Base-by-base conservation (phyloP, 2,797 vertebrate genomes). In the Myotis findleyi region DNA sequence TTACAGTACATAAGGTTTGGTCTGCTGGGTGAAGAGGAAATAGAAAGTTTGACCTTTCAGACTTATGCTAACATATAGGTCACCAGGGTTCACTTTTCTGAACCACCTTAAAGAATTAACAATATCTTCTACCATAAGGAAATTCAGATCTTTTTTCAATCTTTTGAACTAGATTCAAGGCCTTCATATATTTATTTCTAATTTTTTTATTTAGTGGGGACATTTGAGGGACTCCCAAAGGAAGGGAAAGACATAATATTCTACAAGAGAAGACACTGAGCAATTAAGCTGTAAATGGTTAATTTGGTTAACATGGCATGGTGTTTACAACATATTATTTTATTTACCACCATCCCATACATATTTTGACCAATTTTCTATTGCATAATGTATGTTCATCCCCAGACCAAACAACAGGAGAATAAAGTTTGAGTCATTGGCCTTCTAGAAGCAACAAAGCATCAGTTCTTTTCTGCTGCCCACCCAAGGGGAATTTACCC, bases 41-140 rank as follows among this genome's bases (percentile, higher is more conserved):
- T 41, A 95, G 91, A 41, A 95, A 80, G 69, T 30, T 3, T 92
- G 92, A 94, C 93, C 96, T 96, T 96, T 97, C 49, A 92, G 71
- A 90, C 25, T 71, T 93, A 89, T 73, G 82, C 59, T 96, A 95
- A 96, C 91, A 7, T 75, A 38, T 38, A 92, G 77, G 82, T 97
- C n/a, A 87, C 23, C 51, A 49, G 71, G 25, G 69, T 81, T 30
- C 89, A 92, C 88, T 94, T 95, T 89, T 83, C 59, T 30, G 44
- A 88, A 72, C 57, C 53, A 33, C 38, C 49, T 69, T 53, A 86
- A 93, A 85, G 57, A 86, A 64, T 92, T 69, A 96, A 93, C n/a
- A 82, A 30, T 49, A 64, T 81, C 11, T 84, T 14, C 17, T n/a
- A 82, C 20, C 55, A n/a, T 38, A 83, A 83, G 66, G 17, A 91